Evolutionary conservation across 2,888 invertebrate genomes (phyloP).

Genomic region (Linnaemya vulpina): DNA sequence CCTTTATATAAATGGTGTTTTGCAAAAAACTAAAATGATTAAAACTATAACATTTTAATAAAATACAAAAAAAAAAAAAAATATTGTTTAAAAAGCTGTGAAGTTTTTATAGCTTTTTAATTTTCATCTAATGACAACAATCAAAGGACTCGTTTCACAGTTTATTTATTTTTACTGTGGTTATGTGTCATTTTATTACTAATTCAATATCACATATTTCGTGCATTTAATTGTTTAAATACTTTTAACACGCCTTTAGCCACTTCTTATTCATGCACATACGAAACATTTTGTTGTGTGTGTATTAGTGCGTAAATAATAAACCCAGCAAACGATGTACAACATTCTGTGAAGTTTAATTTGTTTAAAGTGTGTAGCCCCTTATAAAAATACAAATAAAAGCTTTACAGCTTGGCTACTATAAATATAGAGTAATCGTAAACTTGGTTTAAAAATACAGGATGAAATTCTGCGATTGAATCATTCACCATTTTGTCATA

Average conservation of each 20-base stretch:
- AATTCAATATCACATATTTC: slow-evolving; percentile 59
- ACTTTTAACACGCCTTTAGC: slow-evolving; percentile 64
- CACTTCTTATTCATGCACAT: slow-evolving; percentile 42
- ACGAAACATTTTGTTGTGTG: slow-evolving; percentile 33
- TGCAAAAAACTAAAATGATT: background rate
- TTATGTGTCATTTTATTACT: slow-evolving; percentile 58
- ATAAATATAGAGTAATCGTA: too few relatives aligned
- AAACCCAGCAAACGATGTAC: slow-evolving; percentile 29
- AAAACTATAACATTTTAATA: background rate
- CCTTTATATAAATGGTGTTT: background rate
- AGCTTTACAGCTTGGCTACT: too few relatives aligned
- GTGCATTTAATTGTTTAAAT: slow-evolving; percentile 69
- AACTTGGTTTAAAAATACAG: too few relatives aligned
- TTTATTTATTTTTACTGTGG: slow-evolving; percentile 28
- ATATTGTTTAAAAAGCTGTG: background rate
- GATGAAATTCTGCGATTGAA: too few relatives aligned
- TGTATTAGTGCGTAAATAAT: slow-evolving; percentile 20
- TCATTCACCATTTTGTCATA: too few relatives aligned
- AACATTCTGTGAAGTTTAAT: too few relatives aligned
- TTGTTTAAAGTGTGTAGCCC: too few relatives aligned
- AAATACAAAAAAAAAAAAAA: background rate
- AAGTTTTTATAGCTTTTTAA: background rate
- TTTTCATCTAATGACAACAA: slow-evolving; percentile 28
- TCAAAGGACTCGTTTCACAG: slow-evolving; percentile 50
- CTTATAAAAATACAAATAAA: too few relatives aligned